Base-by-base conservation (phyloP, 2,113 vertebrate species). In the Hepsetus odoe region DNA sequence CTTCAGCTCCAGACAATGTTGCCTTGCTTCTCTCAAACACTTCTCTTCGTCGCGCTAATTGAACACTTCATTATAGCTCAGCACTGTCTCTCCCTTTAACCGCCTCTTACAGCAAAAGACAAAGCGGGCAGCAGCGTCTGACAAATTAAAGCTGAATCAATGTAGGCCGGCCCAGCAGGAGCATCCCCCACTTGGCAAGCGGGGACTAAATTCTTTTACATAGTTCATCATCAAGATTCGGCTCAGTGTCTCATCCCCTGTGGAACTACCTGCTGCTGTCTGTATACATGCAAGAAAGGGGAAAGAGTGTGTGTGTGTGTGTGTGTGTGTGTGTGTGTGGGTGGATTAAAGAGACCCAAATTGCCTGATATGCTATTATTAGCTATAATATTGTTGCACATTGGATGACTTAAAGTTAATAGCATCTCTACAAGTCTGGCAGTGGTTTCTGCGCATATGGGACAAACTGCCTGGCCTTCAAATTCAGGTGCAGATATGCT, bases 61-160 rank as follows among this genome's bases (percentile, higher is more conserved):
- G 88, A 90, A 89, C 88, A 89, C 88, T 90, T 92, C 83, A 91
- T 92, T 90, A 90, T 56, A 81, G 69, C 76, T 51, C 84, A 68
- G 64, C 51, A 46, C 82, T 84, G 82, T 76, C 79, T 83, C 59
- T 70, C 79, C 69, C 82, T 30, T 51, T 1, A 70, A 28, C 49
- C 66, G 61, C 64, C 35, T 65, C 53, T 84, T 69, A 74, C 72
- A 40, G 49, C 4, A 26, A 42, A 71, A 58, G 72, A 78, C 72
- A 75, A 75, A 71, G 51, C 40, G 42, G 59, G 75, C 65, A 18
- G 66, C 46, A 16, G 67, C 4, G 8, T 62, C 58, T 53, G 64
- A 74, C 70, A 74, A 82, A 74, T 46, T 58, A 70, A 55, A 65
- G 66, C 73, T 62, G 71, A 79, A 79, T 79, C 76, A 71, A 56